Base-by-base conservation (phyloP, 2,797 vertebrate genomes). In the Harpagifer antarcticus region DNA sequence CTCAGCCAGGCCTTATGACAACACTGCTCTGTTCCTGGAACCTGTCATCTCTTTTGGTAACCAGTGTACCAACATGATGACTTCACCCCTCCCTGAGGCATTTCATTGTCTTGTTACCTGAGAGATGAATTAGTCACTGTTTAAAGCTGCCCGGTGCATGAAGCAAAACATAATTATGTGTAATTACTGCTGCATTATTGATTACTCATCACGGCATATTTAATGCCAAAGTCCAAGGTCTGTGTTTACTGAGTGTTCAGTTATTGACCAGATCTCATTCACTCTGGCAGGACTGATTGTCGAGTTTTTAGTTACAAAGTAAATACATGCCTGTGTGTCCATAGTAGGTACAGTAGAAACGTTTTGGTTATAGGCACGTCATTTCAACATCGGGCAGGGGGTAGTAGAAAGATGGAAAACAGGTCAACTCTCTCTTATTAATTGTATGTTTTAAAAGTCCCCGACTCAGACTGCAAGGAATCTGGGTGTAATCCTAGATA, bases 121-220 rank as follows among this genome's bases (percentile, higher is more conserved):
- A 56, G 68, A 33, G 61, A 70, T 5, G 53, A 37, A 60, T 85
- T 58, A 79, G 53, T 82, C 85, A 88, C 56, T 5, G 27, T 76
- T 78, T 44, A 37, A 73, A 62, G 61, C 55, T 53, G 16, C 0
- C 9, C 19, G 67, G 23, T 48, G 17, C 56, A 65, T 54, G 13
- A 71, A 37, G 65, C 47, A 52, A 66, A 72, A 68, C 15, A 55
- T 78, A 66, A 70, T 84, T 54, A 74, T 62, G 58, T 54, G 45
- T 65, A 27, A 81, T 78, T 71, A 64, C 55, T 55, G 70, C 43
- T n/a, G 20, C 49, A 50, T 60, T 68, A 70, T 45, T 43, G 47
- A 77, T 65, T 72, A 64, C 9, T 78, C 56, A 72, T 48, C 43
- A 40, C 37, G n/a, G 45, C 15, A 44, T 62, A 48, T 63, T 74